These are phyloP conservation scores for Rhombomys opimus DNA, from an alignment of 2,113 vertebrate species.

Conservation along the genomic window DNA sequence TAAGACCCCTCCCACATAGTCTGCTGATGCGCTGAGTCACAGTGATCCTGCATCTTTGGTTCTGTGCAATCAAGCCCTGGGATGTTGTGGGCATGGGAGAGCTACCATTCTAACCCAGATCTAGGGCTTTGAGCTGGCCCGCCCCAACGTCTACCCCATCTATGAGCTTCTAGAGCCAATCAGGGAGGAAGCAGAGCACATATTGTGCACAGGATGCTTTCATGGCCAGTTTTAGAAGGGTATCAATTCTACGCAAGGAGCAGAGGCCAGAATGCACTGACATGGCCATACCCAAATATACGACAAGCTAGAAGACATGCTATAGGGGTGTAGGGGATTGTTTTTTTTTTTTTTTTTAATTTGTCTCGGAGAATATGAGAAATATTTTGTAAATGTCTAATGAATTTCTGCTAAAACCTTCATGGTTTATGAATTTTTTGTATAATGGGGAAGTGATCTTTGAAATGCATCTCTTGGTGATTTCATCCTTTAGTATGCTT, in stretches of 20 bases:
- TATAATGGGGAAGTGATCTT: not conserved
- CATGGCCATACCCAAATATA: not conserved
- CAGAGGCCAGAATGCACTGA: not conserved
- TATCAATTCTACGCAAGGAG: not conserved
- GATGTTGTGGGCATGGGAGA: no score
- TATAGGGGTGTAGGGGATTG: not conserved
- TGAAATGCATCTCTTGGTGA: not conserved
- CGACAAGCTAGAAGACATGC: not conserved
- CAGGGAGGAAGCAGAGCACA: not conserved
- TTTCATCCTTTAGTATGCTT: not conserved
- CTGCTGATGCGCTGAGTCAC: not conserved
- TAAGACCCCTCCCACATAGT: not conserved
- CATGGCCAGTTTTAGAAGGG: not conserved
- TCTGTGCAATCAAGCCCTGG: not conserved
- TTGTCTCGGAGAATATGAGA: not conserved
- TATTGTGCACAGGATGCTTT: not conserved
- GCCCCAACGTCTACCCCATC: not conserved
- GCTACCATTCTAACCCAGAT: no score
- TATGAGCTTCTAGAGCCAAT: not conserved
- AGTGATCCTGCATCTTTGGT: not conserved
- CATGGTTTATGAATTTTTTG: not conserved
- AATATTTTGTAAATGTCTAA: conserved; percentile 17
- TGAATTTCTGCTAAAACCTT: not conserved
- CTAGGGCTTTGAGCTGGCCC: no score
- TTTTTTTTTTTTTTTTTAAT: not conserved